phyloP scores from a whole-genome alignment of 2,888 invertebrate species.

The Hartigia nigra region DNA sequence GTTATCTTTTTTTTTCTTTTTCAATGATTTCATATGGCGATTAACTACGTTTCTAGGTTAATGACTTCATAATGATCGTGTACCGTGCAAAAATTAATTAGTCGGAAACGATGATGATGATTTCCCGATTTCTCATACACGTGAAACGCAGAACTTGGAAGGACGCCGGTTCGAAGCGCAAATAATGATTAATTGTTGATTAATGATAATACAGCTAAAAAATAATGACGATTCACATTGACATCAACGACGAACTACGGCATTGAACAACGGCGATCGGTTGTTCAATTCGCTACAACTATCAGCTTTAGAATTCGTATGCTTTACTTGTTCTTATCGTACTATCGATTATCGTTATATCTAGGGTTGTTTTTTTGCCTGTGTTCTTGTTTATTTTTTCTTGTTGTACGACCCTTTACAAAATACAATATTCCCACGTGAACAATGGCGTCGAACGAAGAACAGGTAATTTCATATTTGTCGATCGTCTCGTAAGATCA shows the following conservation, averaged over 20 bases:
- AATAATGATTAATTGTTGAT: neutral
- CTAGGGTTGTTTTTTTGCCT: slow-evolving; percentile 24
- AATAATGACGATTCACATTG: slow-evolving; percentile 48
- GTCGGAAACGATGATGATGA: neutral
- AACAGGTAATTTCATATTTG: too few species aligned
- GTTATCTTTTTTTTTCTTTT: neutral
- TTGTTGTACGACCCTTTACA: slow-evolving; percentile 37
- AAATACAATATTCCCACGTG: slow-evolving; percentile 22
- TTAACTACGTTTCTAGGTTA: neutral
- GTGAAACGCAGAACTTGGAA: neutral
- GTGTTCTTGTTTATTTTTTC: neutral
- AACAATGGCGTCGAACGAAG: too few species aligned
- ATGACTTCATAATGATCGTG: neutral
- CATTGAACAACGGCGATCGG: slow-evolving; percentile 52
- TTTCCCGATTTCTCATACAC: neutral
- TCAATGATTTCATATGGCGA: too few species aligned
- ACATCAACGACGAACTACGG: slow-evolving; percentile 57
- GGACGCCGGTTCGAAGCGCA: neutral
- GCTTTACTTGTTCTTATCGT: slow-evolving; percentile 62
- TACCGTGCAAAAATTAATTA: too few species aligned
- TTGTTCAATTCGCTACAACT: slow-evolving; percentile 60
- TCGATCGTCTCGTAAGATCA: too few species aligned
- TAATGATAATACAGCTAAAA: neutral
- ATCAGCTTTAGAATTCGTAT: slow-evolving; percentile 64
- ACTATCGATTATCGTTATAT: slow-evolving; percentile 43